Evolutionary conservation across 2,797 vertebrate species (phyloP), one percentile per base, ranked within the genome.

Genomic region (Petrocephalus schoutedeni): DNA sequence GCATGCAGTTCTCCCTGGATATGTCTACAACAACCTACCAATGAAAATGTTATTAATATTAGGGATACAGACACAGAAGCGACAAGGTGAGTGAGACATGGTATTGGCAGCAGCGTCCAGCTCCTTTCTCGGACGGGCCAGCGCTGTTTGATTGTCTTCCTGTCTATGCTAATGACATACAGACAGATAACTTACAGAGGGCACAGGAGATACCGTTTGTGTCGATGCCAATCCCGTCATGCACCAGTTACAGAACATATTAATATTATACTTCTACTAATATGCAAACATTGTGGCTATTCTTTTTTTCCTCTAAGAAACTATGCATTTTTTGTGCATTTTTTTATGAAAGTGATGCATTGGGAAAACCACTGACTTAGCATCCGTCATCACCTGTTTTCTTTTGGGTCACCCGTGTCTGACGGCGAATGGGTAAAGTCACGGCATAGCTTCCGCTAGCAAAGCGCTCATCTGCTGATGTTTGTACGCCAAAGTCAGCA

Each of bases 91-190:
- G 85, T 90, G 88, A 91, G 90, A 86, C 53, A 86, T 7, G 74
- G 86, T 91, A 90, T 89, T 91, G 86, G 89, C 80, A 87, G 88
- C 91, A 88, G 87, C 85, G 85, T 90, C 54, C 32, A 19, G 88
- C 90, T 89, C 87, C 88, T 82, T 57, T 89, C 89, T 87, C 83
- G 58, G 41, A 89, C 51, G 71, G 89, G 88, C 41, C 85, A 88
- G 89, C 88, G 49, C 4, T 36, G 87, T 89, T 87, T 94, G 94
- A 94, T 94, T 94, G 94, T 95, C 94, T 91, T 90, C 64, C 84
- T 88, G 86, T 90, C 88, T 74, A 85, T 86, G 61, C 88, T 28
- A 90, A 82, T 84, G 36, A 82, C 59, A 21, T 36, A 14, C 21
- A 90, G 87, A 88, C 54, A 88, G 54, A 89, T 36, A 53, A 36